phyloP scores from a whole-genome alignment of 2,888 invertebrate genomes.

The Teleiodes luculella region DNA sequence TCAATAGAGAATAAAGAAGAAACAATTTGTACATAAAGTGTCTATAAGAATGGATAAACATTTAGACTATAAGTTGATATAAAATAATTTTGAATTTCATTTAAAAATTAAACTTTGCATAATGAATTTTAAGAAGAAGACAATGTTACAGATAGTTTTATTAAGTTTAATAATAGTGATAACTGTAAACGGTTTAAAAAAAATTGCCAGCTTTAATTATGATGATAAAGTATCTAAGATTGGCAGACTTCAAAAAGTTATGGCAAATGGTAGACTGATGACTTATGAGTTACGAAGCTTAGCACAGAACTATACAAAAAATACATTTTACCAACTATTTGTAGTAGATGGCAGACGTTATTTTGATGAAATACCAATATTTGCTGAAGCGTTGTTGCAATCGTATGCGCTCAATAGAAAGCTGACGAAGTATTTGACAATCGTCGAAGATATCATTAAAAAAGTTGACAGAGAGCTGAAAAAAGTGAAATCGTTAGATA shows the following conservation, averaged over 20 bases:
- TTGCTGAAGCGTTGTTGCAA: background rate
- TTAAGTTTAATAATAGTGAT: background rate
- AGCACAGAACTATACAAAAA: background rate
- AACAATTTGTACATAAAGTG: too few species aligned
- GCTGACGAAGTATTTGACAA: background rate
- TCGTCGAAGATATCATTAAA: background rate
- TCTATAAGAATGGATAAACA: too few species aligned
- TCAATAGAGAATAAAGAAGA: too few species aligned
- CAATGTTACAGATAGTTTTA: background rate
- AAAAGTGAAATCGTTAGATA: background rate
- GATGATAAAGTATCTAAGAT: background rate
- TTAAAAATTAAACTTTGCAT: too few species aligned
- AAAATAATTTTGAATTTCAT: too few species aligned
- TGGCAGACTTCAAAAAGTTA: background rate
- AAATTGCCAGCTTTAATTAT: background rate
- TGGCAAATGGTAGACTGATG: background rate
- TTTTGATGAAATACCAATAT: background rate
- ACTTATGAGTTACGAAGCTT: background rate
- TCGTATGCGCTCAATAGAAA: background rate
- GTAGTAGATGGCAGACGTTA: background rate
- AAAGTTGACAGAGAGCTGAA: background rate
- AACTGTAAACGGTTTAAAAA: background rate
- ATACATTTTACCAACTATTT: background rate
- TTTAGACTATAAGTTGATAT: too few species aligned
- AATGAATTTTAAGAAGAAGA: too few species aligned